Base-by-base conservation (phyloP, 2,113 vertebrate genomes). In the Himantopus leucocephalus region DNA sequence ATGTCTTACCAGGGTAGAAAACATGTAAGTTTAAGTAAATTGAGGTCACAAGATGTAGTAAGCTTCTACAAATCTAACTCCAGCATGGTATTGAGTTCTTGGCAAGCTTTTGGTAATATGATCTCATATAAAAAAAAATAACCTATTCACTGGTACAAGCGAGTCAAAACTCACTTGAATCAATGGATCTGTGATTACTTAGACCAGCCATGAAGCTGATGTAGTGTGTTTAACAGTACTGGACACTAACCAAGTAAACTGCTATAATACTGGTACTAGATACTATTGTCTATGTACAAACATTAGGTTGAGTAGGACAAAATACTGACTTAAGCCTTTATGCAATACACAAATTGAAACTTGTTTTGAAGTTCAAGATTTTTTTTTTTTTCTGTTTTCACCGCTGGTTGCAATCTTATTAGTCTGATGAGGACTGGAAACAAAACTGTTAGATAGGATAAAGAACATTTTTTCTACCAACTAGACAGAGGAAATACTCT, bases 11-110 rank as follows among this genome's bases (percentile, higher is more conserved):
- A 56, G 55, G 88, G 79, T 23, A 94, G 68, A 92, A 94, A 90
- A 60, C 74, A 77, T 34, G 41, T 55, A 92, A 71, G 75, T 95
- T 96, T 90, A 90, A 85, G 91, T 89, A 96, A 91, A 92, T 74
- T 64, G 96, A 94, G 93, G 90, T 94, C 94, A 94, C 66, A 75
- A 81, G 71, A 94, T 62, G 71, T n/a, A 96, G 75, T 52, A 93
- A 92, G 93, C 78, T 88, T 90, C 95, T 85, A 73, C 72, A 94
- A 95, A 95, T 90, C 87, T 89, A 93, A 81, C 76, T 85, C 60
- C 76, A 94, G 70, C 19, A 30, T 32, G 52, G 91, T 63, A 88
- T 94, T 95, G 83, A 90, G 58, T 77, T 95, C 79, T 94, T 96
- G 92, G 94, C 82, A 91, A 86, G 72, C 48, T 89, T 96, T 91